Evolutionary conservation across 2,113 vertebrate genomes (phyloP).

Genomic region (Muscicapa adusta): DNA sequence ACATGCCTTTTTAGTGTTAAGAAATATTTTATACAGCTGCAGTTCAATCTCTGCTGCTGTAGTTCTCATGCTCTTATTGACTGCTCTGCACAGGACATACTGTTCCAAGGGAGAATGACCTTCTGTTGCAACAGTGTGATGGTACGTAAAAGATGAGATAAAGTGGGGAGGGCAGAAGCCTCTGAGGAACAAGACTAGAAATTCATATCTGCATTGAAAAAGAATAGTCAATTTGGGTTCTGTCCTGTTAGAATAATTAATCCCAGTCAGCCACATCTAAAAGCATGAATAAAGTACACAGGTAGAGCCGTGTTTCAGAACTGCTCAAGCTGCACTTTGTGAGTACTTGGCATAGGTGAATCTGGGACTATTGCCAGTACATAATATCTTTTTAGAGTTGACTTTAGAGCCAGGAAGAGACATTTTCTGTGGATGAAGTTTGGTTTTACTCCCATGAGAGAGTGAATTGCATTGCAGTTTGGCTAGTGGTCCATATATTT

Average conservation of each 20-base stretch:
- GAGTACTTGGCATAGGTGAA: constrained; percentile 12
- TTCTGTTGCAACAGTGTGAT: background rate
- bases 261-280: background rate
- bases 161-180: background rate
- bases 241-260: constrained; percentile 5
- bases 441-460: background rate
- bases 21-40: background rate
- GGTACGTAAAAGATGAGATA: background rate
- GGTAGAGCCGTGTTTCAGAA: background rate
- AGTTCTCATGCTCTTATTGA: background rate
- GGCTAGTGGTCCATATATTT: background rate
- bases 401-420: background rate
- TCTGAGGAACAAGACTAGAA: constrained; percentile 18
- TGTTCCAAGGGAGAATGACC: constrained; percentile 2
- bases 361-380: background rate
- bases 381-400: background rate
- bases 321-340: background rate
- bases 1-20: background rate
- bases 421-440: background rate
- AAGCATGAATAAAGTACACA: background rate
- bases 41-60: background rate
- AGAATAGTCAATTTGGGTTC: background rate
- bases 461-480: background rate
- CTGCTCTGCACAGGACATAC: background rate
- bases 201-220: background rate